Percentiles rank a stretch among this genome's conserved stretches.
Conservation (phyloP, 1,140 invertebrate genomes). For the Cyphomyrmex costatus region DNA sequence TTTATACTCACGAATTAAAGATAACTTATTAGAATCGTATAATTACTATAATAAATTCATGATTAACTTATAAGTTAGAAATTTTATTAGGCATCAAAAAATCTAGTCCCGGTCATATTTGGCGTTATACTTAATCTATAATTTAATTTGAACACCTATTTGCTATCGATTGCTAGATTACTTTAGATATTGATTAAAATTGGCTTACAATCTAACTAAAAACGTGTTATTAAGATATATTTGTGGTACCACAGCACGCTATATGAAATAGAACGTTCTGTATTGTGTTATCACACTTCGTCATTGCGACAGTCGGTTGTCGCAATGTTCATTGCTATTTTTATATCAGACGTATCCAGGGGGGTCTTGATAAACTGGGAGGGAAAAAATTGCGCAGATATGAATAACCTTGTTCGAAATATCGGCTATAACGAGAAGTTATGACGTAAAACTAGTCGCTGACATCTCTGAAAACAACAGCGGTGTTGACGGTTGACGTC, state of each 20-base stretch:
- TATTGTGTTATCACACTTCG: not conserved
- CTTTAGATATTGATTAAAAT: not conserved
- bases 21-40: no score
- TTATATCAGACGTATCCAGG: constrained; percentile 5
- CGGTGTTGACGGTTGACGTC: constrained; percentile 48
- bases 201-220: not conserved
- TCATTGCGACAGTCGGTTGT: not conserved
- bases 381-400: not conserved
- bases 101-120: no score
- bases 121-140: no score
- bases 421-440: constrained; percentile 24
- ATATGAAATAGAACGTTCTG: not conserved
- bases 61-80: no score
- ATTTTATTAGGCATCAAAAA: no score
- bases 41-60: no score
- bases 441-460: constrained; percentile 38
- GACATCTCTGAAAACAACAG: constrained; percentile 41
- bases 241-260: not conserved
- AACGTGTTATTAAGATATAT: not conserved
- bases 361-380: constrained; percentile 22
- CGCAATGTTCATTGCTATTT: not conserved
- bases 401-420: constrained; percentile 19
- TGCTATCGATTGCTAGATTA: not conserved
- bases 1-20: no score
- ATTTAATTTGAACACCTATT: not conserved